phyloP scores from a whole-genome alignment of 2,888 invertebrate genomes.

The Barypeithes pellucidus region DNA sequence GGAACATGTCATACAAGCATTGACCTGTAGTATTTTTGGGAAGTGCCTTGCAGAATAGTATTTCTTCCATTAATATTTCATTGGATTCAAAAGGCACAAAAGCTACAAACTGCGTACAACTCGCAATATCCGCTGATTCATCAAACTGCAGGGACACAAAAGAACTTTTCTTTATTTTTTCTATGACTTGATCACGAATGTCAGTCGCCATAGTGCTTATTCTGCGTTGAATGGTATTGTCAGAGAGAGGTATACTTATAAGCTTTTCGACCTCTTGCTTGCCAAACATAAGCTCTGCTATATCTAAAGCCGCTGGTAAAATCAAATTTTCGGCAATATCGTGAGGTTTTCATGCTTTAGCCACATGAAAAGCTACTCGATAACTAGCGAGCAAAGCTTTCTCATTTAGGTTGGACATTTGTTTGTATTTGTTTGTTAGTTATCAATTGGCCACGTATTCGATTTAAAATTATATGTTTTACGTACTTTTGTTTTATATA shows the following conservation, averaged over 20 bases:
- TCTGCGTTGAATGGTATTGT: constrained; percentile 63
- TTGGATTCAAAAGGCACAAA: constrained; percentile 60
- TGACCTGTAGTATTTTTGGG: constrained; percentile 27
- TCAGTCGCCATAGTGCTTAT: constrained; percentile 60
- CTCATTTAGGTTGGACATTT: constrained; percentile 17
- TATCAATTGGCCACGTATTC: too few relatives aligned
- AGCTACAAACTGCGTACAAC: constrained; percentile 60
- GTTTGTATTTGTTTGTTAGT: not conserved
- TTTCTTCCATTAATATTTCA: constrained; percentile 58
- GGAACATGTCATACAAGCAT: not conserved
- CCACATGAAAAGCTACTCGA: constrained; percentile 55
- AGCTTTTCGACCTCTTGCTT: constrained; percentile 58
- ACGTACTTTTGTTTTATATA: too few relatives aligned
- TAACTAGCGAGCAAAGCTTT: constrained; percentile 53
- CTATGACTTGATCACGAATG: constrained; percentile 16
- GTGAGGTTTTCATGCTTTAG: constrained; percentile 56
- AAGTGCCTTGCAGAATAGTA: constrained; percentile 57
- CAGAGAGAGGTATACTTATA: constrained; percentile 62
- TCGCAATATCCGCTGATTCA: constrained; percentile 59
- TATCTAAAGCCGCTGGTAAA: constrained; percentile 59
- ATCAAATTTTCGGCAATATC: constrained; percentile 59
- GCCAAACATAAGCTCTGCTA: constrained; percentile 53
- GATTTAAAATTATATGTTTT: too few relatives aligned
- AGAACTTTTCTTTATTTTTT: constrained; percentile 5
- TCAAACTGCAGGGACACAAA: constrained; percentile 59